Conservation (phyloP, 2,888 invertebrate species). For the Marronus borbonicus region DNA sequence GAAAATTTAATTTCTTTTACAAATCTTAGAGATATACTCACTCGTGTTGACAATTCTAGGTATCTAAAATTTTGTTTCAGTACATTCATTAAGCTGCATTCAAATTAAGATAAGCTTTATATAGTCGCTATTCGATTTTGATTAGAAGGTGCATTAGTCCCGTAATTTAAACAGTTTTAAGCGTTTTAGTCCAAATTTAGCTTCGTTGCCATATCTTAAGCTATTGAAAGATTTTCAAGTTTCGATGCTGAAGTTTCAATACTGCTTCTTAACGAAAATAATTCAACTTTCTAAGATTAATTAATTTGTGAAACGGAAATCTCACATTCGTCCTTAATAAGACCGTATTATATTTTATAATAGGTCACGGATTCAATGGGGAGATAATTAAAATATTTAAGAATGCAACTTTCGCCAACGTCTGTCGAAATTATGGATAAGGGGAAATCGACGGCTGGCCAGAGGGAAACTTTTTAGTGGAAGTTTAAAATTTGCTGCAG, state of each 20-base stretch:
- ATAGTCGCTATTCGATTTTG: no score
- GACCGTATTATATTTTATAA: constrained; percentile 28
- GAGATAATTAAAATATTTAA: constrained; percentile 48
- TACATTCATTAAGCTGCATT: no score
- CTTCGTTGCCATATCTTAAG: neutral
- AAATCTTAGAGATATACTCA: no score
- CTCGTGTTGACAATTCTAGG: no score
- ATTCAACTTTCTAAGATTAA: constrained; percentile 12
- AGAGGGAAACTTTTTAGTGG: constrained; percentile 54
- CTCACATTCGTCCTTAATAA: constrained; percentile 31
- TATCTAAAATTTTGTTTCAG: no score
- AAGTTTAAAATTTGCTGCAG: constrained; percentile 57
- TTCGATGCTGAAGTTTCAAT: neutral
- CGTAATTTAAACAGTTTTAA: no score
- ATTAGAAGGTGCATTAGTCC: no score
- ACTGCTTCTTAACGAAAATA: constrained; percentile 2
- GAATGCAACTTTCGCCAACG: constrained; percentile 29
- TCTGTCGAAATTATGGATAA: constrained; percentile 55
- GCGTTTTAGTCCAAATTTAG: neutral
- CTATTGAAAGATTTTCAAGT: constrained; percentile 5
- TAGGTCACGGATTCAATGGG: constrained; percentile 28
- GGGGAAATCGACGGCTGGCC: constrained; percentile 55
- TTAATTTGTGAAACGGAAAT: constrained; percentile 36
- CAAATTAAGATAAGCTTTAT: no score
- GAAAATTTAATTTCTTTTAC: no score